Conservation (phyloP, 2,888 invertebrate genomes). For the Melinaea marsaeus region DNA sequence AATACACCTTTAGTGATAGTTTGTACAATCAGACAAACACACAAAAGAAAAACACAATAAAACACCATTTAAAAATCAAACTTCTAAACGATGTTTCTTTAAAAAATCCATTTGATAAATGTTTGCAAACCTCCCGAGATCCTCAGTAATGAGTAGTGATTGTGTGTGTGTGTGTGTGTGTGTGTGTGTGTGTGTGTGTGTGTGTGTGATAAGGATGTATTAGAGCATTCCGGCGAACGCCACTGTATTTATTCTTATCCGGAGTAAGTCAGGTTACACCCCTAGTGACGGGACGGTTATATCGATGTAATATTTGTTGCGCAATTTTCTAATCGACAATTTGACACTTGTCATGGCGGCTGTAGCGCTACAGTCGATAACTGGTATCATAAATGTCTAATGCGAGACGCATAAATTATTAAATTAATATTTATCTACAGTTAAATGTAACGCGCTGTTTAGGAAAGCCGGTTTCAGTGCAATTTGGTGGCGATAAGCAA, state of each 20-base stretch:
- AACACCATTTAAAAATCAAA: constrained; percentile 11
- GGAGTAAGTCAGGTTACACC: constrained; percentile 75
- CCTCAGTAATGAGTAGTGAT: constrained; percentile 35
- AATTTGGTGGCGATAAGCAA: constrained; percentile 3
- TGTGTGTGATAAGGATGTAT: constrained; percentile 68
- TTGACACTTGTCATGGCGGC: constrained; percentile 25
- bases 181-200: no score
- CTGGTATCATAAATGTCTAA: constrained; percentile 20
- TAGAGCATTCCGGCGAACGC: constrained; percentile 74
- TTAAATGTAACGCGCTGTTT: constrained; percentile 17
- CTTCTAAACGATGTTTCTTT: constrained; percentile 22
- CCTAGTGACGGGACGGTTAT: constrained; percentile 58
- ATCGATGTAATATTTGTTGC: constrained; percentile 36
- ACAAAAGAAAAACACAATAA: not conserved
- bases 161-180: constrained; percentile 31
- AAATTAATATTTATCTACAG: constrained; percentile 25
- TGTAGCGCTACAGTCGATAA: constrained; percentile 30
- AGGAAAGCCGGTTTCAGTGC: constrained; percentile 17
- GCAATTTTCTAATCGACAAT: constrained; percentile 24
- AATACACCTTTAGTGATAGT: no score
- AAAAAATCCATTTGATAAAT: constrained; percentile 35
- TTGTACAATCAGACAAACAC: not conserved
- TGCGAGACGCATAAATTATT: constrained; percentile 22
- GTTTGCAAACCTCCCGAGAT: constrained; percentile 33
- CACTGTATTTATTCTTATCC: constrained; percentile 77